phyloP scores from a whole-genome alignment of 2,797 vertebrate species.

The Glossophaga mutica region DNA sequence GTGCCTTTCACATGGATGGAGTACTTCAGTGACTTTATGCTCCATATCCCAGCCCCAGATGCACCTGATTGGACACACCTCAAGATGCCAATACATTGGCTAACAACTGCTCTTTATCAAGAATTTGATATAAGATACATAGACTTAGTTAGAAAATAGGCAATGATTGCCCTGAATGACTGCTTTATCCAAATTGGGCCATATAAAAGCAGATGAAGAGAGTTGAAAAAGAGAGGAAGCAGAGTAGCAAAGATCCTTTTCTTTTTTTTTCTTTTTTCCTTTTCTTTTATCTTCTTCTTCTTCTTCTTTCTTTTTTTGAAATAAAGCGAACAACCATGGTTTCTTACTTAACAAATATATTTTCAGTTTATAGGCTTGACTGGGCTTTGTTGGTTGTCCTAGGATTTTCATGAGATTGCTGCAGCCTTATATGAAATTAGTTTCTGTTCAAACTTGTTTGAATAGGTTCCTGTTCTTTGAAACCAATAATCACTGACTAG shows the following conservation, averaged over 20 bases:
- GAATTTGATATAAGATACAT: neutral
- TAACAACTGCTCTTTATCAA: neutral
- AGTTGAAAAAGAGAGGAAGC: neutral
- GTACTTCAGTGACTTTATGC: neutral
- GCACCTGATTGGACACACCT: neutral
- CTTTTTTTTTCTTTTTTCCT: neutral
- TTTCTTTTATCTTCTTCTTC: neutral
- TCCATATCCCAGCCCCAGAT: neutral
- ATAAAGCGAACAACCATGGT: neutral
- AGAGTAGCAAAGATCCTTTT: neutral
- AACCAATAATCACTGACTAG: neutral
- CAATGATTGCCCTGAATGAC: neutral
- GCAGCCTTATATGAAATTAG: neutral
- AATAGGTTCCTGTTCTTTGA: neutral
- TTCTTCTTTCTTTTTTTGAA: neutral
- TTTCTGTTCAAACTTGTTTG: neutral
- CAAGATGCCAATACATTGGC: neutral
- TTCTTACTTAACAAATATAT: neutral
- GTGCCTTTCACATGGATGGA: neutral
- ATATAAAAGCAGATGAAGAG: neutral
- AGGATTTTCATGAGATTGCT: neutral
- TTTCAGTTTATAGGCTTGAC: neutral
- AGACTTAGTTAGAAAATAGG: constrained; percentile 9
- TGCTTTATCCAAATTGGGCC: neutral
- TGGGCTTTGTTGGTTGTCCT: neutral